phyloP scores from a whole-genome alignment of 2,797 vertebrate species.

The Propithecus perrieri region DNA sequence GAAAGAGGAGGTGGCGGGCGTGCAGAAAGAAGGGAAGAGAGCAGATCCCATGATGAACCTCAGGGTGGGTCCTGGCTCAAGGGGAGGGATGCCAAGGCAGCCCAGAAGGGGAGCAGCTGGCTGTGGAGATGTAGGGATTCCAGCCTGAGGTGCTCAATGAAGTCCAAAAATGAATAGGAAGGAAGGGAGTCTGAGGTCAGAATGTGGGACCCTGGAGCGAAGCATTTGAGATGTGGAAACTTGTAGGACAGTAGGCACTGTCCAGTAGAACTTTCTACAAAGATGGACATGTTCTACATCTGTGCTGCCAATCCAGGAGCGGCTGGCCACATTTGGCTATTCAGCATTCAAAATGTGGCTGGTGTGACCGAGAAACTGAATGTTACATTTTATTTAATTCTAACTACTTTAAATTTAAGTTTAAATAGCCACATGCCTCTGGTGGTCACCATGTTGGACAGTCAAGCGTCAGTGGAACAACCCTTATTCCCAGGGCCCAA shows the following conservation, averaged over 20 bases:
- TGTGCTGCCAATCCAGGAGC: background rate
- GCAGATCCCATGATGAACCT: background rate
- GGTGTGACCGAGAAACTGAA: background rate
- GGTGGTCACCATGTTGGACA: background rate
- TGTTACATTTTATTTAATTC: background rate
- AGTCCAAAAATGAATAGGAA: background rate
- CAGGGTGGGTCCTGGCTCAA: background rate
- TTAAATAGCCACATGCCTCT: background rate
- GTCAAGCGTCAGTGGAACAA: background rate
- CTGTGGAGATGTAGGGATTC: background rate
- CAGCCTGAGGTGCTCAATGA: background rate
- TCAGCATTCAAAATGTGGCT: background rate
- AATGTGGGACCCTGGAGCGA: background rate
- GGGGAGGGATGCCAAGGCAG: background rate
- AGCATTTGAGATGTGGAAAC: background rate
- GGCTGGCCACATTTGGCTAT: background rate
- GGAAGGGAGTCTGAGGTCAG: background rate
- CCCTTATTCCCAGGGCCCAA: background rate
- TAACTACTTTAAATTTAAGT: background rate
- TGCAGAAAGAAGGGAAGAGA: background rate
- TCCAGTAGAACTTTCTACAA: background rate
- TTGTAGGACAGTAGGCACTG: background rate
- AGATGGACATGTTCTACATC: background rate
- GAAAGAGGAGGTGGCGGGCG: background rate
- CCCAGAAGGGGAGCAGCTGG: background rate